phyloP scores from a whole-genome alignment of 2,797 vertebrate genomes.

The Cyprinella venusta region DNA sequence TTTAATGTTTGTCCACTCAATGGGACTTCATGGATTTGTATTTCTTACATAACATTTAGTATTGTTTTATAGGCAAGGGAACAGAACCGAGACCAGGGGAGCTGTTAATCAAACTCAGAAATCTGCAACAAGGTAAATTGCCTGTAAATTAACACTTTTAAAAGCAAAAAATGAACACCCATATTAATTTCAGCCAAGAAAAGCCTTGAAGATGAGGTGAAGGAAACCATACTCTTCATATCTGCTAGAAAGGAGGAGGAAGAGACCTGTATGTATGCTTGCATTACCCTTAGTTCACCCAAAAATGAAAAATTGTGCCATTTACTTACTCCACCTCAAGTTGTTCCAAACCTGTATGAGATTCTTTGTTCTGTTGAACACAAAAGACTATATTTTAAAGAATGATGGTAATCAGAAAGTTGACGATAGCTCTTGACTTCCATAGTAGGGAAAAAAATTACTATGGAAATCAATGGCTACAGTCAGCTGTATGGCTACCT shows the following conservation, averaged over 20 bases:
- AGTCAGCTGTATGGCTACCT: too few species aligned
- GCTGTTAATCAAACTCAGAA: constrained; percentile 56
- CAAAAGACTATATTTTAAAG: too few species aligned
- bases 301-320: too few species aligned
- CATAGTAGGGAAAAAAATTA: too few species aligned
- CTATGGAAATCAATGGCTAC: too few species aligned
- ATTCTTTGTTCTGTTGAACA: too few species aligned
- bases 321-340: too few species aligned
- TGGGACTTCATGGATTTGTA: neutral
- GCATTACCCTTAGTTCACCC: neutral
- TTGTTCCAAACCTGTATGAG: too few species aligned
- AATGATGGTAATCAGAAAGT: too few species aligned
- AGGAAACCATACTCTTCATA: constrained; percentile 38
- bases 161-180: neutral
- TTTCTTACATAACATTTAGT: neutral
- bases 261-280: constrained; percentile 65
- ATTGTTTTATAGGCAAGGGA: constrained; percentile 1
- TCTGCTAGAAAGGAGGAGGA: constrained; percentile 64
- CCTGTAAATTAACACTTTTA: neutral
- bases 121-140: constrained; percentile 58
- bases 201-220: constrained; percentile 65
- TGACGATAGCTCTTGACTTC: too few species aligned
- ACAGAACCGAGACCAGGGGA: constrained; percentile 53
- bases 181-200: constrained; percentile 53
- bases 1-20: neutral